Evolutionary conservation across 2,797 vertebrate genomes (phyloP).

Genomic region (Brachymystax lenok): DNA sequence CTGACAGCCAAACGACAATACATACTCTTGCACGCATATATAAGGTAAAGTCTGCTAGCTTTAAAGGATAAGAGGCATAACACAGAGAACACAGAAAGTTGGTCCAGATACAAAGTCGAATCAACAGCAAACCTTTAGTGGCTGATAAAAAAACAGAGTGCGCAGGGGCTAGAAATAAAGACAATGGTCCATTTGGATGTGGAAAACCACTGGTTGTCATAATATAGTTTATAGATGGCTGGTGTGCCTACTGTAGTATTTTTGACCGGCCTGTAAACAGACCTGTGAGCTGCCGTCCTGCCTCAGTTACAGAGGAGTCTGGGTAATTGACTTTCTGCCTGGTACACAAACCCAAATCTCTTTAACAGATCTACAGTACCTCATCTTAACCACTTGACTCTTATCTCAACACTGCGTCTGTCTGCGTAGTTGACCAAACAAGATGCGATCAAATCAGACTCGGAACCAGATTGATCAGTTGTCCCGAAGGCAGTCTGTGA

Average conservation of each 20-base stretch:
- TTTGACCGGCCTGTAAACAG: constrained; percentile 44
- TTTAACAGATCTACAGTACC: not conserved
- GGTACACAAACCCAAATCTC: constrained; percentile 1
- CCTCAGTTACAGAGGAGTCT: constrained; percentile 9
- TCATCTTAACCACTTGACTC: not conserved
- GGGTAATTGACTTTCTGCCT: constrained; percentile 3
- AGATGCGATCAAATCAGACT: too few relatives aligned
- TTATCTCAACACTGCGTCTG: too few relatives aligned
- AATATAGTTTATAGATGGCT: not conserved
- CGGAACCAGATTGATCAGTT: too few relatives aligned
- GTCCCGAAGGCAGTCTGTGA: too few relatives aligned
- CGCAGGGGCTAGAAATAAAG: constrained; percentile 61
- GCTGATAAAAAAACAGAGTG: constrained; percentile 28
- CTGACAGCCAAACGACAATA: constrained; percentile 27
- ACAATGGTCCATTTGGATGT: constrained; percentile 46
- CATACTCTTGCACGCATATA: constrained; percentile 33
- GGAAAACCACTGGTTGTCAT: constrained; percentile 11
- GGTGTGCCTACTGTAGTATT: not conserved
- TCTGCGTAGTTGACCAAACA: too few relatives aligned
- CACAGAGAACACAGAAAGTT: constrained; percentile 64
- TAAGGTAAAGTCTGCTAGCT: constrained; percentile 39
- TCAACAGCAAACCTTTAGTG: constrained; percentile 19
- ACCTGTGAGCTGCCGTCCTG: not conserved
- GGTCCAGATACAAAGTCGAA: constrained; percentile 68
- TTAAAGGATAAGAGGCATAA: constrained; percentile 48